These are phyloP conservation scores for Drosophila santomea DNA, from an alignment of 1,140 invertebrate genomes.

Conservation along the genomic window DNA sequence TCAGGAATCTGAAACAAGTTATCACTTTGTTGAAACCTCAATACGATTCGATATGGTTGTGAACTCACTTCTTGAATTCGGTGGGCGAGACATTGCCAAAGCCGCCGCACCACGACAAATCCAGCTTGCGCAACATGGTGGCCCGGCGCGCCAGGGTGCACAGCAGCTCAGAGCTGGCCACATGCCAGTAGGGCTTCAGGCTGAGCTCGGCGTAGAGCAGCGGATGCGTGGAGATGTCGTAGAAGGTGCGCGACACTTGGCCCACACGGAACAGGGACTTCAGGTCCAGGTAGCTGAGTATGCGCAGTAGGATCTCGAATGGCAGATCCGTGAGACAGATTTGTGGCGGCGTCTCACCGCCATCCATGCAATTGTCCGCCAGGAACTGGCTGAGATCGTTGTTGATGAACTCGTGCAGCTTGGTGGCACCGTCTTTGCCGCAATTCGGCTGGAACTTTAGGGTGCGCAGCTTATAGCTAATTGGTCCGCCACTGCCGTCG, in stretches of 20 bases:
- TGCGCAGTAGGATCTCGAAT: constrained; percentile 86
- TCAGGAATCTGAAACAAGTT: constrained; percentile 87
- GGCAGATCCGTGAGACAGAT: constrained; percentile 66
- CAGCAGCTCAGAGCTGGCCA: constrained; percentile 85
- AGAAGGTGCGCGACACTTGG: constrained; percentile 90
- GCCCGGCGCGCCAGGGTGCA: constrained; percentile 85
- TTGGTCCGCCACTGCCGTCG: constrained; percentile 52
- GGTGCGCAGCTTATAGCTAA: constrained; percentile 72
- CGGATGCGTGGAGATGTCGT: constrained; percentile 90
- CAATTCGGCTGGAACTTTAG: constrained; percentile 73
- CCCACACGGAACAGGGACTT: constrained; percentile 90
- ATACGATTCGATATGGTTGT: not conserved
- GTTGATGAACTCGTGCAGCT: constrained; percentile 77
- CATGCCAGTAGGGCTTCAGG: constrained; percentile 90
- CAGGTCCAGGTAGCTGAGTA: constrained; percentile 90
- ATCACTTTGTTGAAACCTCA: not conserved
- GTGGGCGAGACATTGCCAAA: constrained; percentile 85
- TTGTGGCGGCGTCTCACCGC: not conserved
- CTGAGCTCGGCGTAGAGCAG: constrained; percentile 92
- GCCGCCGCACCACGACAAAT: constrained; percentile 95
- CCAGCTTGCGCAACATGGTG: constrained; percentile 90
- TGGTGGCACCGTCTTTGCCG: constrained; percentile 52
- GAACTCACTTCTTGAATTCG: constrained; percentile 77
- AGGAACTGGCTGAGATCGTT: constrained; percentile 84
- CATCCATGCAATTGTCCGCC: constrained; percentile 30